A percentile compares a stretch with the other conserved stretches of the same genome.
These are phyloP conservation scores for Sitobion miscanthi DNA, from an alignment of 1,140 invertebrate species.

Conservation along the genomic window DNA sequence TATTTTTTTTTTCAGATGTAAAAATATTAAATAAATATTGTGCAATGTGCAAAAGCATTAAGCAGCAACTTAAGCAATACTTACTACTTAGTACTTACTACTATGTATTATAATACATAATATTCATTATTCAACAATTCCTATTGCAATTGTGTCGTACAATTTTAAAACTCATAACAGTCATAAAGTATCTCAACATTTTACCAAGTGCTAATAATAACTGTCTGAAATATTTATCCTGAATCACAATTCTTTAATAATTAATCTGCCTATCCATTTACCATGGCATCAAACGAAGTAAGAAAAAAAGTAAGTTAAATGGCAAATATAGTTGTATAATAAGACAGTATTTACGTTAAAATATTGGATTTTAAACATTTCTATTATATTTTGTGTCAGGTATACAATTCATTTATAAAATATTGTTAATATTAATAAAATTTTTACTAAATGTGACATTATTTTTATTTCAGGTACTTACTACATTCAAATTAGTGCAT, in stretches of 20 bases:
- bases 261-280: not conserved
- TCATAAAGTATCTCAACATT: not conserved
- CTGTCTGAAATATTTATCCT: not conserved
- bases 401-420: not conserved
- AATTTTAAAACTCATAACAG: not conserved
- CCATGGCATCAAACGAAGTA: not conserved
- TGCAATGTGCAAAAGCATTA: not conserved
- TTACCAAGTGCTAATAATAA: not conserved
- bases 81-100: too few species aligned
- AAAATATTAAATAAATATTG: not conserved
- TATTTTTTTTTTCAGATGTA: not conserved
- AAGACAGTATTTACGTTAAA: not conserved
- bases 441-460: not conserved
- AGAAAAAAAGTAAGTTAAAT: conserved; percentile 38
- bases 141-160: not conserved
- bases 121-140: too few species aligned
- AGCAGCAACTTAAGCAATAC: too few species aligned
- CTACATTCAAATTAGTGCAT: conserved; percentile 29
- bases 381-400: not conserved
- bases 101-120: too few species aligned
- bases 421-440: not conserved
- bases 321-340: not conserved
- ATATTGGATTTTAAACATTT: not conserved
- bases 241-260: not conserved
- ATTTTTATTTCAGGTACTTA: conserved; percentile 41